These are phyloP conservation scores for Agrenia bidenticulata DNA, from an alignment of 2,888 invertebrate species.

Conservation along the genomic window DNA sequence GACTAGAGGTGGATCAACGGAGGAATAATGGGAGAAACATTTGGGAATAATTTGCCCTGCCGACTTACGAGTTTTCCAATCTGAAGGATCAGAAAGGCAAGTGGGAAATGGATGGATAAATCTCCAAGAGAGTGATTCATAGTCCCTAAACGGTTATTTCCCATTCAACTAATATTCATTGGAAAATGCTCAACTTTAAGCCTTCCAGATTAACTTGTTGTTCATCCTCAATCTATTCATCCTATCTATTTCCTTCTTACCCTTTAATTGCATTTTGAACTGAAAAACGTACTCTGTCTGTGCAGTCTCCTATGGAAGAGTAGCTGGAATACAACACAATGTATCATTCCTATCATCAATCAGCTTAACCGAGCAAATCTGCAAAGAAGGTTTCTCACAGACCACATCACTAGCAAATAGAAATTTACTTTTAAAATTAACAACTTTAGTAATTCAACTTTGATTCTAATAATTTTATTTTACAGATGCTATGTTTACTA, in stretches of 20 bases:
- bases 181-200: conserved; percentile 46
- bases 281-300: too few species aligned
- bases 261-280: conserved; percentile 18
- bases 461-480: too few species aligned
- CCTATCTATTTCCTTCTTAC: conserved; percentile 26
- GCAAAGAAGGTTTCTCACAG: too few species aligned
- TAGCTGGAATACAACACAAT: too few species aligned
- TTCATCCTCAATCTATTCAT: conserved; percentile 42
- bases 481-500: too few species aligned
- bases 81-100: conserved; percentile 40
- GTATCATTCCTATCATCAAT: too few species aligned
- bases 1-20: not conserved
- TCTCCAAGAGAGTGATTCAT: conserved; percentile 40
- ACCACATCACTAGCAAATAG: too few species aligned
- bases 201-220: conserved; percentile 44
- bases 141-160: conserved; percentile 49
- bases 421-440: too few species aligned
- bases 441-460: too few species aligned
- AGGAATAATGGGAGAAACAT: conserved; percentile 20
- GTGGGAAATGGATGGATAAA: conserved; percentile 31
- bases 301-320: too few species aligned
- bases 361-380: too few species aligned
- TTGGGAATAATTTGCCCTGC: conserved; percentile 43
- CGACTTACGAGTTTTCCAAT: conserved; percentile 38
- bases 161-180: conserved; percentile 48